Evolutionary conservation across 2,113 vertebrate species (phyloP), one percentile per base, ranked within the genome.

Genomic region (Scolopax mira): DNA sequence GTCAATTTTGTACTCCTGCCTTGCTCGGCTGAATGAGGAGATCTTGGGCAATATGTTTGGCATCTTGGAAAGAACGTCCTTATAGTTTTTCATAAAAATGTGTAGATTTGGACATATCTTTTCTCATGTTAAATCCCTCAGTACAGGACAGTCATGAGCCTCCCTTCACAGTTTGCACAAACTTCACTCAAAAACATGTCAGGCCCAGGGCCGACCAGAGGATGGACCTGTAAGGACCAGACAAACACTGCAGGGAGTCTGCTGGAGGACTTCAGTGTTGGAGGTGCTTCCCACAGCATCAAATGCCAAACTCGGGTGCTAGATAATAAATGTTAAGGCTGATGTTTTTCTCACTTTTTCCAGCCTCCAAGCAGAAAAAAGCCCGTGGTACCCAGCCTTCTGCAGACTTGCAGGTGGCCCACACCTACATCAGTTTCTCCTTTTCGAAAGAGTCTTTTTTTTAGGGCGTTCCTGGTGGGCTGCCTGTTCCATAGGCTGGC

Each of bases 401-500:
- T 3, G 12, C 24, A 25, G 61, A 4, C 17, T 11, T 31, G 30
- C 57, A 9, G 35, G 10, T 60, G 16, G n/a, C 48, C 28, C 1
- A 1, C 21, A 12, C 18, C 46, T 8, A 2, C 3, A 3, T 31
- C n/a, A 7, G 1, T 30, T 30, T 48, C 44, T 21, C 27, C 28
- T 41, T 33, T 28, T 10, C 35, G 10, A 44, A 41, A 10, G 33
- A 31, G 9, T 31, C 19, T 51, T 25, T 46, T 69, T 10, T 3
- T 44, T 44, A 7, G 4, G 9, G 1, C 0, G 3, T 49, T 61
- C 21, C 41, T 2, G 4, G 2, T 51, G 52, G 49, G 6, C 48
- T 77, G 28, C 13, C 7, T 25, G 4, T 14, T 42, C 31, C 0
- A 1, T 69, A 3, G 18, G 58, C 33, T 13, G 61, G 46, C 30